Conservation (phyloP, 2,888 invertebrate species). For the Ecliptopera silaceata region DNA sequence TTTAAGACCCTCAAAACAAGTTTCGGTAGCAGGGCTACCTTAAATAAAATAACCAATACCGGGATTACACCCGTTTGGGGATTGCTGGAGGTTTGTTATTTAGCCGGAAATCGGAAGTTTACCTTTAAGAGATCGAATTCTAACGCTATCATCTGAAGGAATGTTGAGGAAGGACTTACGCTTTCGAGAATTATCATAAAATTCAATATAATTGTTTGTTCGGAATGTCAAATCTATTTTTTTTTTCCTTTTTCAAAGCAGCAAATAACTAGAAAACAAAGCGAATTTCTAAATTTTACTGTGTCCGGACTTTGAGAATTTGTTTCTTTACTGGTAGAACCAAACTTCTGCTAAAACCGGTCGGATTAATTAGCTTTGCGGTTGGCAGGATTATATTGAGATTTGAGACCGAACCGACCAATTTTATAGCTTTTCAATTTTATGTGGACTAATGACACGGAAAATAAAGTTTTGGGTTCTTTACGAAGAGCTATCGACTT, state of each 20-base stretch:
- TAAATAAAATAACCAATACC: constrained; percentile 30
- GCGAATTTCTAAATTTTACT: not conserved
- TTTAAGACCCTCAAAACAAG: constrained; percentile 29
- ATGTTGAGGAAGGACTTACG: not conserved
- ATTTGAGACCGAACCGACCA: constrained; percentile 2
- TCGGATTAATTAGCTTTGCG: constrained; percentile 23
- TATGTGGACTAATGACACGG: not conserved
- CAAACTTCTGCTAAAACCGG: constrained; percentile 13
- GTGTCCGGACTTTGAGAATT: not conserved
- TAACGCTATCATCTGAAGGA: not conserved
- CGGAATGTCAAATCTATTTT: no score
- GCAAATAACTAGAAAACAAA: no score
- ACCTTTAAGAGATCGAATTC: not conserved
- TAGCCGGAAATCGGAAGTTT: not conserved
- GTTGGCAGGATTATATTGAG: constrained; percentile 7
- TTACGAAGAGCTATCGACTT: no score
- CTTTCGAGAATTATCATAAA: no score
- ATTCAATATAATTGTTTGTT: no score
- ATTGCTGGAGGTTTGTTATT: not conserved
- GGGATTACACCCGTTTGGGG: constrained; percentile 8
- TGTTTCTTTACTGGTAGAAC: not conserved
- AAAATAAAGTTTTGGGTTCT: constrained; percentile 11
- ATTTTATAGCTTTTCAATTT: constrained; percentile 19
- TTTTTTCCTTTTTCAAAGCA: no score
- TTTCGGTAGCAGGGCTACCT: constrained; percentile 23